Evolutionary conservation across 2,113 vertebrate species (phyloP), one percentile per base, ranked within the genome.

Genomic region (Speoplatyrhinus poulsoni): DNA sequence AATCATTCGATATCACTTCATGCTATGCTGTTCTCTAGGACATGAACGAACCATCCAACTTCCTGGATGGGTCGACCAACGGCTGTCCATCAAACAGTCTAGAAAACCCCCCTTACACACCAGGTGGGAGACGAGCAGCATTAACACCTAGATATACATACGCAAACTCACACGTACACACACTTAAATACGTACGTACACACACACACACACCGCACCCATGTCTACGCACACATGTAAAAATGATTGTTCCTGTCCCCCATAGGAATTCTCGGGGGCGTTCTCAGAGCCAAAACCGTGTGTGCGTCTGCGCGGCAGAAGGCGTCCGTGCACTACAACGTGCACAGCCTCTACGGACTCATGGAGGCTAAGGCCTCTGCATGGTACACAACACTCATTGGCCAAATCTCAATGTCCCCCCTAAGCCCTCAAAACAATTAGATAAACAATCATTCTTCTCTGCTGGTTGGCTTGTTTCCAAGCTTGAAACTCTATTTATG

Each of bases 31-130:
- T 66, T 55, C 65, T 60, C 65, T 60, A 96, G 95, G 95, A 96
- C 81, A 96, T 96, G 95, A 96, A 96, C 2, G 95, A 96, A 58
- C 95, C 95, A 0, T 96, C 95, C 1, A 94, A 95, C 72, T 96
- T 96, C 77, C 67, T 93, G 75, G 95, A 96, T 63, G 95, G 95
- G 0, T 96, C 95, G 0, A 86, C 90, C 11, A 77, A 87, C 0
- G 94, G 95, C 56, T 96, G 95, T 59, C 93, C 93, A 0, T 83
- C 88, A 0, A 92, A 90, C 76, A 89, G 86, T 16, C 67, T 96
- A 0, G 95, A 96, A 72, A 90, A 88, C 63, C 95, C 95, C 19
- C 95, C 95, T 0, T 96, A 95, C 69, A 92, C 77, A 0, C 95
- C 95, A 0, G 94, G 95, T 96, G 72, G 59, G 80, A 69, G 6